phyloP scores from a whole-genome alignment of 2,113 vertebrate species.

The Sapajus apella region DNA sequence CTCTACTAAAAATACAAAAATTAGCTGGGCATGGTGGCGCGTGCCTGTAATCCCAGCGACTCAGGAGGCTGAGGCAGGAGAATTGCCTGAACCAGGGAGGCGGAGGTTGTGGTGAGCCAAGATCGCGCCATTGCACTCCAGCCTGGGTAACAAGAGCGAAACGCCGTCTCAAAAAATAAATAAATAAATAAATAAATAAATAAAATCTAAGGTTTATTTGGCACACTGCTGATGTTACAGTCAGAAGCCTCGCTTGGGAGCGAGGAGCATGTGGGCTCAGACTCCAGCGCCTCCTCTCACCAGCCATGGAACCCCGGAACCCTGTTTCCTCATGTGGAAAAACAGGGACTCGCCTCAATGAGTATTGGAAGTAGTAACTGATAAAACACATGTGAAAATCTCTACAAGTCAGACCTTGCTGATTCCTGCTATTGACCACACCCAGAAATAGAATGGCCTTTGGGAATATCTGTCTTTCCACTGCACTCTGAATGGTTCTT shows the following conservation, averaged over 20 bases:
- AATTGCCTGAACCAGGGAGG: no score
- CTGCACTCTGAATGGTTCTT: background rate
- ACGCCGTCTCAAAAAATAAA: no score
- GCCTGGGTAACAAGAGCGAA: no score
- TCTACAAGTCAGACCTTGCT: background rate
- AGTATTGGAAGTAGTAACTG: background rate
- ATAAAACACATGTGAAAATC: background rate
- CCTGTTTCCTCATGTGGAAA: background rate
- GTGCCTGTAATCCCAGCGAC: no score
- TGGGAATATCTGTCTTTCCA: no score
- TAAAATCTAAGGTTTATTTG: background rate
- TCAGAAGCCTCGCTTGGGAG: background rate
- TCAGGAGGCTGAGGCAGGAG: no score
- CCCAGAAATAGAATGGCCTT: background rate
- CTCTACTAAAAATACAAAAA: no score
- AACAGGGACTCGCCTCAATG: background rate
- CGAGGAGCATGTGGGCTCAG: accelerated
- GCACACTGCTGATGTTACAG: background rate
- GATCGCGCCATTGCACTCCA: no score
- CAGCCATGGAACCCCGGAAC: accelerated
- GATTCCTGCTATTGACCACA: background rate
- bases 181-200: no score
- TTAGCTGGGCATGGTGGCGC: no score
- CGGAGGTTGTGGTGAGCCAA: no score
- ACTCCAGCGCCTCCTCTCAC: background rate